A percentile compares a stretch with the other conserved stretches of the same genome.
Conservation (phyloP, 2,797 vertebrate species). For the Amazona finschi region DNA sequence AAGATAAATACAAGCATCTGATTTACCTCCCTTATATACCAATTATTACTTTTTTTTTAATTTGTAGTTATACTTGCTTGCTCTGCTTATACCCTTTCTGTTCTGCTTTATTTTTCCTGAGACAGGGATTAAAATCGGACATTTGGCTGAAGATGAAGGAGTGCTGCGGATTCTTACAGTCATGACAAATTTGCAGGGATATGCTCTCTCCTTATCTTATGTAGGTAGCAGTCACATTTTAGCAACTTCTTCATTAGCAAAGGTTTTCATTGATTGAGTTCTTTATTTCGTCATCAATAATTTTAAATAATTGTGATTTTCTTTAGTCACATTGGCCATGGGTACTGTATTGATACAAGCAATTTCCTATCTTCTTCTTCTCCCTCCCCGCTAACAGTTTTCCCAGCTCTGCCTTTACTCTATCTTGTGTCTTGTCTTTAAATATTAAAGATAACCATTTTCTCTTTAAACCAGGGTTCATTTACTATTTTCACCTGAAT, state of each 20-base stretch:
- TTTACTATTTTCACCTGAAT: background rate
- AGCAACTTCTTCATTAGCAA: background rate
- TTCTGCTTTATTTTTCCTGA: background rate
- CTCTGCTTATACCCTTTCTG: background rate
- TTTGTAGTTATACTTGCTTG: accelerated
- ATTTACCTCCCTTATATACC: background rate
- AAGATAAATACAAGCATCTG: background rate
- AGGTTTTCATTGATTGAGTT: background rate
- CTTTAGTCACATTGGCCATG: background rate
- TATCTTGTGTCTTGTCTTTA: background rate
- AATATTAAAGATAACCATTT: background rate
- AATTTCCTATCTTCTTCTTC: background rate
- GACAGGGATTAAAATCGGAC: background rate
- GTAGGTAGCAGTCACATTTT: background rate
- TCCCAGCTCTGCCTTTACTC: background rate
- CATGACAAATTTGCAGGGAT: background rate
- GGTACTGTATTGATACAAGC: background rate
- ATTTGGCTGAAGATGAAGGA: background rate
- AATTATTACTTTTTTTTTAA: background rate
- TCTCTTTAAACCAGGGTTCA: background rate
- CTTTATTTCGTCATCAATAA: background rate
- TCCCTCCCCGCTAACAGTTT: background rate
- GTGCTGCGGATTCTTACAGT: background rate
- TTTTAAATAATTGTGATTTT: background rate
- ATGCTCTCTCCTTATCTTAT: background rate